Conservation (phyloP, 2,797 vertebrate species). For the Neoniphon sammara region DNA sequence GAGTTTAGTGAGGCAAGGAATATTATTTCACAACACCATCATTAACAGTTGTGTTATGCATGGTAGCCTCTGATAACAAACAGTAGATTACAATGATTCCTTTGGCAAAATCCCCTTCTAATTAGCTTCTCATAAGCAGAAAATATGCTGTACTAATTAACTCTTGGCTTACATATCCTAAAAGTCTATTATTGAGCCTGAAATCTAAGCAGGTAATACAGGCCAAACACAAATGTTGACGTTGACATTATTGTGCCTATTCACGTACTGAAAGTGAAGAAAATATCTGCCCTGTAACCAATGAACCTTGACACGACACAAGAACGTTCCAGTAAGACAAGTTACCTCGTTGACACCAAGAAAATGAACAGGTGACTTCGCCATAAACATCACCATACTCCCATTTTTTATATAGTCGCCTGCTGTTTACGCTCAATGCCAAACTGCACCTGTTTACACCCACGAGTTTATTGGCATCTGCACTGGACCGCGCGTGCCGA, state of each 20-base stretch:
- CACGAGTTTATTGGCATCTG: slow-evolving; percentile 9
- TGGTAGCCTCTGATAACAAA: neutral
- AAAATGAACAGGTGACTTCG: neutral
- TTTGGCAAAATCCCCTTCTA: neutral
- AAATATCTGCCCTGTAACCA: neutral
- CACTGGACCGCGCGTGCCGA: neutral
- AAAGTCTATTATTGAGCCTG: neutral
- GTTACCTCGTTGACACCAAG: neutral
- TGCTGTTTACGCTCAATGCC: neutral
- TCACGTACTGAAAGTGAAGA: slow-evolving; percentile 1
- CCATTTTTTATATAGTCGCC: neutral
- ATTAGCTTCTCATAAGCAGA: too few relatives aligned
- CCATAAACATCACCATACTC: too few relatives aligned
- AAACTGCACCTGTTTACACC: slow-evolving; percentile 51
- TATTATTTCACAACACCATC: neutral
- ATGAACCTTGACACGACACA: neutral
- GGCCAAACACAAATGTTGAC: slow-evolving; percentile 9
- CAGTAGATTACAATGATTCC: neutral
- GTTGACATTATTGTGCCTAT: slow-evolving; percentile 9
- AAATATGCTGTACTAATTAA: neutral
- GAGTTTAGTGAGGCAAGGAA: neutral
- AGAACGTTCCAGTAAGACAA: too few relatives aligned
- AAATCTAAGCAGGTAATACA: neutral
- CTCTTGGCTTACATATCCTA: too few relatives aligned
- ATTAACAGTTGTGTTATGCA: neutral